These are phyloP conservation scores for Hydropsyche betteni DNA, from an alignment of 2,888 invertebrate genomes.

Conservation along the genomic window DNA sequence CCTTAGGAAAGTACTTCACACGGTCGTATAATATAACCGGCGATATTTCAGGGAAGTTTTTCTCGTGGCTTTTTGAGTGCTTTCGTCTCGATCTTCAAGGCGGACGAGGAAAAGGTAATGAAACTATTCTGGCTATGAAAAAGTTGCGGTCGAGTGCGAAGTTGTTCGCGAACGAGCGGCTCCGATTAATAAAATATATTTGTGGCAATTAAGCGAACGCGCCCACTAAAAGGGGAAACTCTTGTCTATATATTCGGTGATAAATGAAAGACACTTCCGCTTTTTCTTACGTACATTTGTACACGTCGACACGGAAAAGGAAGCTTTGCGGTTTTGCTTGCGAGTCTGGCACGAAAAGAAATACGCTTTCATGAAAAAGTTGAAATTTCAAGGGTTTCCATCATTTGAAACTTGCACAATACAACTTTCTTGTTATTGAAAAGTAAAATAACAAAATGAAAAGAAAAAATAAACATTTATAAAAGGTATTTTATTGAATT, in stretches of 20 bases:
- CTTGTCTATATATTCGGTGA: conserved; percentile 22
- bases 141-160: neutral
- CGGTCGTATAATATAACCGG: too few species aligned
- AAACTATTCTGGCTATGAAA: conserved; percentile 7
- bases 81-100: neutral
- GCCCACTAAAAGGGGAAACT: conserved; percentile 22
- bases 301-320: conserved; percentile 23
- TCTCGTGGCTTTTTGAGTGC: conserved; percentile 16
- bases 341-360: too few species aligned
- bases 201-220: conserved; percentile 24
- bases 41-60: too few species aligned
- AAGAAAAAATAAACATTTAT: neutral
- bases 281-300: conserved; percentile 26
- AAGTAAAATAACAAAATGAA: neutral
- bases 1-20: too few species aligned
- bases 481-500: too few species aligned
- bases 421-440: neutral
- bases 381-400: too few species aligned
- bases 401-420: too few species aligned
- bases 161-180: neutral
- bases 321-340: conserved; percentile 12
- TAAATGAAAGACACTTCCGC: conserved; percentile 26
- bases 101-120: neutral
- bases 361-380: too few species aligned
- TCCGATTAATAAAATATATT: conserved; percentile 26